These are phyloP conservation scores for Colossoma macropomum DNA, from an alignment of 2,113 vertebrate genomes.

Conservation along the genomic window DNA sequence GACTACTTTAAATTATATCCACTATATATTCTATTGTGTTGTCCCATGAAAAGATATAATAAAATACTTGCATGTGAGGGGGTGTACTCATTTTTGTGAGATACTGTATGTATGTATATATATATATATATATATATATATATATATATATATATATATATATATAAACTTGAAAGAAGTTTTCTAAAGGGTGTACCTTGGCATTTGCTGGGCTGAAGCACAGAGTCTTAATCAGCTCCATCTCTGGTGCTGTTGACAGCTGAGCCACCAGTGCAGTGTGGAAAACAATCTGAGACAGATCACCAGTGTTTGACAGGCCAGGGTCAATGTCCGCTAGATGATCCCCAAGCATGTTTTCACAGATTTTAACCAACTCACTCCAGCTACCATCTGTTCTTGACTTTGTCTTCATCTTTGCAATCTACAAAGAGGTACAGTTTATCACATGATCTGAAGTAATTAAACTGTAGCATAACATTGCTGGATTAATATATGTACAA, in stretches of 20 bases:
- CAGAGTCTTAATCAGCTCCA: slow-evolving; percentile 43
- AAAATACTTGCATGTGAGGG: too few species aligned
- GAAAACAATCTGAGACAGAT: slow-evolving; percentile 37
- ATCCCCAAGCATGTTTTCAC: slow-evolving; percentile 27
- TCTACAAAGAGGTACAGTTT: slow-evolving; percentile 17
- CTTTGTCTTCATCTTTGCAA: slow-evolving; percentile 18
- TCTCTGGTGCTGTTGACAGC: slow-evolving; percentile 40
- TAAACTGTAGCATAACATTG: too few species aligned
- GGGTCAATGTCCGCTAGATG: slow-evolving; percentile 1
- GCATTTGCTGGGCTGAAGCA: slow-evolving; percentile 50
- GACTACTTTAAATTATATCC: too few species aligned
- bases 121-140: too few species aligned
- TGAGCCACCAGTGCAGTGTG: slow-evolving; percentile 48
- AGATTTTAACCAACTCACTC: slow-evolving; percentile 27
- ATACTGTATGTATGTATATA: too few species aligned
- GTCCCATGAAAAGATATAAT: too few species aligned
- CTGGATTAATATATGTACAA: too few species aligned
- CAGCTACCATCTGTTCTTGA: slow-evolving; percentile 22
- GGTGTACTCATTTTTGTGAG: too few species aligned
- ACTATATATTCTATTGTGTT: too few species aligned
- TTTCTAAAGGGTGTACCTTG: slow-evolving; percentile 17
- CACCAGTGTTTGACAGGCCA: background rate
- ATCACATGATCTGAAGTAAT: too few species aligned
- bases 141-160: too few species aligned
- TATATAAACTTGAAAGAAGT: too few species aligned